Base-by-base conservation (phyloP, 2,888 invertebrate species). In the Camponotus fellah region DNA sequence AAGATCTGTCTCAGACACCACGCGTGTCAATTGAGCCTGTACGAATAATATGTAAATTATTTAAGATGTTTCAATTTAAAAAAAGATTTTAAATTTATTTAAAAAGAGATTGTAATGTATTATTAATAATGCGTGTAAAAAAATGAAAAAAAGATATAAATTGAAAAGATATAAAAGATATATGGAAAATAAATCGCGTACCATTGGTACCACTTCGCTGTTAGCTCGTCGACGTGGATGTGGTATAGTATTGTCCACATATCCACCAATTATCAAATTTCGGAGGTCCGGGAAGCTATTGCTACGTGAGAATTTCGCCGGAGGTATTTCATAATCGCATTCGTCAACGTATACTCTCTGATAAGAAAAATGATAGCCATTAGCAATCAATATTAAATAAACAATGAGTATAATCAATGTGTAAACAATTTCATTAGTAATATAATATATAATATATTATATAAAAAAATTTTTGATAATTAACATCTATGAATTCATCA, bases 1-100 rank as follows among this genome's bases (percentile, higher is more conserved):
- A 65, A 98, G 95, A 94, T 98, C 98, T 0, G 97, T 97, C 90
- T 98, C 98, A 0, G 98, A 98, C 87, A 97, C 97, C 74, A 97
- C 96, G 81, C 97, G 96, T 6, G 94, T 94, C 5, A 97, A 94
- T 87, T 93, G 90, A 0, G 93, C 87, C 91, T 93, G 32, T 21
- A 43, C 6, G 66, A 77, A 69, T 56, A 77, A 40, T 10, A 34
- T 77, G n/a, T 3, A 17, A 49, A 2, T 64, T 34, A 37, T 34
- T 64, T 34, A 21, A 75, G 5, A 26, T 5, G 60, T 26, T 32
- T 26, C 21, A 64, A 1, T 56, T 79, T 71, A n/a, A 69, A 2
- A 68, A n/a, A 2, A 34, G 8, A 14, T 17, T 26, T 26, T 26
- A 26, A 26, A 26, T 26, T 26, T 26, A 69, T 34, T 79, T 71